Evolutionary conservation across 2,888 invertebrate species (phyloP).

Genomic region (Elaeidobius kamerunicus): DNA sequence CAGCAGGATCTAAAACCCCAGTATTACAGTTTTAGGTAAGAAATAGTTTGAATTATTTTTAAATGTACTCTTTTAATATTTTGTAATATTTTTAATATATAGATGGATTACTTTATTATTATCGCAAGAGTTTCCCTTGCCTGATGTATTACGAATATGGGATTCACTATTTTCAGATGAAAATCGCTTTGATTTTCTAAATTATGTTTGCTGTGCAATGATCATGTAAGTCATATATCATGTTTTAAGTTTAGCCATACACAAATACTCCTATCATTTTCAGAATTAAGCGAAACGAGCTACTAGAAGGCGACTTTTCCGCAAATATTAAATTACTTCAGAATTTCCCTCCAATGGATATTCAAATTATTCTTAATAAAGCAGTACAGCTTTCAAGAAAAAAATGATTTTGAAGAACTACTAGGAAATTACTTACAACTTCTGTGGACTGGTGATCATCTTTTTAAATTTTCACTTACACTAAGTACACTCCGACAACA

Average conservation of each 20-base stretch:
- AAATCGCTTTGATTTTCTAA: slow-evolving; percentile 85
- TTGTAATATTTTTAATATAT: slow-evolving; percentile 33
- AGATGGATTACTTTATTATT: slow-evolving; percentile 94
- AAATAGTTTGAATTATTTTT: no score
- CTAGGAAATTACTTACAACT: no score
- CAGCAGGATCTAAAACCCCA: slow-evolving; percentile 89
- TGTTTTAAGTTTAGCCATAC: no score
- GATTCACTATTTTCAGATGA: slow-evolving; percentile 92
- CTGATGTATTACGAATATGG: slow-evolving; percentile 97
- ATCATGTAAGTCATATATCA: slow-evolving; percentile 94
- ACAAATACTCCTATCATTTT: slow-evolving; percentile 35
- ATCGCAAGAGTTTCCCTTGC: slow-evolving; percentile 96
- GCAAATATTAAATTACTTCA: slow-evolving; percentile 91
- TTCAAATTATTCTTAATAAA: slow-evolving; percentile 76
- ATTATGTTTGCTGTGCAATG: slow-evolving; percentile 96
- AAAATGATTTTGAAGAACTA: slow-evolving; percentile 10
- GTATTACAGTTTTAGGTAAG: slow-evolving; percentile 88
- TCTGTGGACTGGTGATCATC: no score
- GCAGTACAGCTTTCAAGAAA: slow-evolving; percentile 62
- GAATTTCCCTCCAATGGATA: slow-evolving; percentile 87
- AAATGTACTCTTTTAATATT: no score
- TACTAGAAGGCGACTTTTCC: slow-evolving; percentile 88
- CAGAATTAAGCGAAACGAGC: slow-evolving; percentile 78
- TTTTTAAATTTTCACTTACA: no score
- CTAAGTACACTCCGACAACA: no score